Percentiles rank a stretch among this genome's conserved stretches.
Conservation (phyloP, 1,140 invertebrate genomes). For the Apis laboriosa region DNA sequence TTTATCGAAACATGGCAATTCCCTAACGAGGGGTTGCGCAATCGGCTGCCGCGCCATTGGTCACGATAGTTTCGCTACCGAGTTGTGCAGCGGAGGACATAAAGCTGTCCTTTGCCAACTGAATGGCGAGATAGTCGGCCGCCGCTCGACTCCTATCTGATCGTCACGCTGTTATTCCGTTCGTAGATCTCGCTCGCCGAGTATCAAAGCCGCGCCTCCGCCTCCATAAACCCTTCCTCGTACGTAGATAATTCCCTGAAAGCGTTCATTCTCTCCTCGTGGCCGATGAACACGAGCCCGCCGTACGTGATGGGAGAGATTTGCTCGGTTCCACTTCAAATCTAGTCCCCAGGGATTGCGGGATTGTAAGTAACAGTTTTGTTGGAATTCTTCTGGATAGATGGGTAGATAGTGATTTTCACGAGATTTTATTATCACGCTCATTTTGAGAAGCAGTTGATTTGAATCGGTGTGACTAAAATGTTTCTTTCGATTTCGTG, state of each 20-base stretch:
- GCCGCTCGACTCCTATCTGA: slow-evolving; percentile 27
- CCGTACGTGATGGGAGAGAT: not conserved
- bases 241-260: slow-evolving; percentile 10
- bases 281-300: not conserved
- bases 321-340: not conserved
- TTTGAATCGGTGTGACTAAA: no score
- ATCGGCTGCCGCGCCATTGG: slow-evolving; percentile 4
- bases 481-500: no score
- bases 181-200: slow-evolving; percentile 34
- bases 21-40: slow-evolving; percentile 38
- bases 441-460: no score
- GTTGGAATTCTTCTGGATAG: not conserved
- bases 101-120: slow-evolving; percentile 38
- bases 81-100: not conserved
- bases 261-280: not conserved
- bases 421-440: no score
- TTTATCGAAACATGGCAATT: not conserved
- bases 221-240: slow-evolving; percentile 26
- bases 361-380: not conserved
- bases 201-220: slow-evolving; percentile 25
- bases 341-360: not conserved
- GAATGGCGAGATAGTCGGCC: slow-evolving; percentile 20
- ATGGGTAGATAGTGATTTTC: no score
- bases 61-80: slow-evolving; percentile 1
- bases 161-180: slow-evolving; percentile 41